These are phyloP conservation scores for Melanotaenia nigrans DNA, from an alignment of 2,797 vertebrate species.

Conservation along the genomic window DNA sequence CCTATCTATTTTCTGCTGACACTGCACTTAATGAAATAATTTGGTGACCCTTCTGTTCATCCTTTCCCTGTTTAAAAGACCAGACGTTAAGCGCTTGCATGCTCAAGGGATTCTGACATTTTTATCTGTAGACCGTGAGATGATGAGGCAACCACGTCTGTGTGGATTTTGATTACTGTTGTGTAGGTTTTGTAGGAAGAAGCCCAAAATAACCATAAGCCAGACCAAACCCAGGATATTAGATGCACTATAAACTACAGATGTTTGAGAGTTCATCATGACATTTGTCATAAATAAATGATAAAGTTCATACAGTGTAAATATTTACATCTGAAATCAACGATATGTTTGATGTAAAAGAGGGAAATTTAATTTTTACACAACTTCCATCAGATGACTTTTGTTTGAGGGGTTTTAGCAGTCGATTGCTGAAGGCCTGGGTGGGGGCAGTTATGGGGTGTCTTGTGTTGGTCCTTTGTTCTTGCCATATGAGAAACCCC, in stretches of 20 bases:
- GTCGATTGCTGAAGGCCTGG: slow-evolving; percentile 39
- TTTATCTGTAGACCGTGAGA: slow-evolving; percentile 48
- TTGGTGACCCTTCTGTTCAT: slow-evolving; percentile 32
- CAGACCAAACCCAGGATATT: slow-evolving; percentile 15
- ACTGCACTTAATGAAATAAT: slow-evolving; percentile 54
- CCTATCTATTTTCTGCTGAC: slow-evolving; percentile 53
- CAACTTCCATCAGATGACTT: slow-evolving; percentile 34
- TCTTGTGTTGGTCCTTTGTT: slow-evolving; percentile 73
- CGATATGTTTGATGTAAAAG: not conserved
- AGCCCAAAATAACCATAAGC: slow-evolving; percentile 7
- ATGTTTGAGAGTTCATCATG: slow-evolving; percentile 19
- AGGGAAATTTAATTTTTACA: slow-evolving; percentile 29
- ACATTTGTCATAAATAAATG: slow-evolving; percentile 6
- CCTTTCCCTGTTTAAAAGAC: slow-evolving; percentile 41
- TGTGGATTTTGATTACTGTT: slow-evolving; percentile 62
- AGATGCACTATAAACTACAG: not conserved
- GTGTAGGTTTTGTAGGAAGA: slow-evolving; percentile 23
- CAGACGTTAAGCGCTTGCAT: slow-evolving; percentile 50
- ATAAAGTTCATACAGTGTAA: not conserved
- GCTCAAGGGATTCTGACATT: slow-evolving; percentile 32
- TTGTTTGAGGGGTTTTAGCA: slow-evolving; percentile 14
- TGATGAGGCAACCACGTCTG: slow-evolving; percentile 33
- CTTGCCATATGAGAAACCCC: slow-evolving; percentile 57
- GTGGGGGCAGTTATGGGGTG: slow-evolving; percentile 36
- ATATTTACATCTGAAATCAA: not conserved